Evolutionary conservation across 1,140 invertebrate species (phyloP).

Genomic region (Marisa cornuarietis): DNA sequence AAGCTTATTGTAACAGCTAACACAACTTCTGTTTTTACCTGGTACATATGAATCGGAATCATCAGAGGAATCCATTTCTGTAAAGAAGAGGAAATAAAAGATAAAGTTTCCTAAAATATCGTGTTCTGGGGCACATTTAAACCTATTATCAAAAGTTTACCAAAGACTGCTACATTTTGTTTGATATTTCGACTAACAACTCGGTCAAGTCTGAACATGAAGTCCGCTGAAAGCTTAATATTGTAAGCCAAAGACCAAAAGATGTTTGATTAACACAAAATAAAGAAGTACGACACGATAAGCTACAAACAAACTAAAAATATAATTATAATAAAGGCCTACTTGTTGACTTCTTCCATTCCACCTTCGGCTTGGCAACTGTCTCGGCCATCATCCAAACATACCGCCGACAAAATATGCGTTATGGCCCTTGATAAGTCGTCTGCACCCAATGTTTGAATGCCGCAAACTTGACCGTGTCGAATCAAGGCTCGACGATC

Average conservation of each 20-base stretch:
- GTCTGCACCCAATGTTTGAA: background rate
- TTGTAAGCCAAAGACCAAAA: background rate
- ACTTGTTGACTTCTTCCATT: conserved; percentile 1
- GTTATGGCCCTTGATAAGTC: conserved; percentile 1
- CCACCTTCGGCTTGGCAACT: background rate
- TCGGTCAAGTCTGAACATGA: conserved; percentile 5
- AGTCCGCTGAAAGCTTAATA: background rate
- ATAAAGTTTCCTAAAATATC: background rate
- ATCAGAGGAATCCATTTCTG: conserved; percentile 4
- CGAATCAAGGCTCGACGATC: too few species aligned
- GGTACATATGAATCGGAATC: conserved; percentile 9
- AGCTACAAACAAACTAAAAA: background rate
- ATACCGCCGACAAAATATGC: background rate
- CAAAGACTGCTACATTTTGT: too few species aligned
- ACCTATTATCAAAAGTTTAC: too few species aligned
- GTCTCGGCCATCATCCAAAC: conserved; percentile 17
- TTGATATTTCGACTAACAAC: background rate
- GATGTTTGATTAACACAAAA: background rate
- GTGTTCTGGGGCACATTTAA: too few species aligned
- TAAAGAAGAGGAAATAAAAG: background rate
- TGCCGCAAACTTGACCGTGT: too few species aligned
- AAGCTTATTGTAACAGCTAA: background rate
- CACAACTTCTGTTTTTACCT: background rate
- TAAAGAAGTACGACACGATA: too few species aligned
- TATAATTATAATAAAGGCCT: background rate